Base-by-base conservation (phyloP, 2,797 vertebrate species). In the Chrysocyon brachyurus region DNA sequence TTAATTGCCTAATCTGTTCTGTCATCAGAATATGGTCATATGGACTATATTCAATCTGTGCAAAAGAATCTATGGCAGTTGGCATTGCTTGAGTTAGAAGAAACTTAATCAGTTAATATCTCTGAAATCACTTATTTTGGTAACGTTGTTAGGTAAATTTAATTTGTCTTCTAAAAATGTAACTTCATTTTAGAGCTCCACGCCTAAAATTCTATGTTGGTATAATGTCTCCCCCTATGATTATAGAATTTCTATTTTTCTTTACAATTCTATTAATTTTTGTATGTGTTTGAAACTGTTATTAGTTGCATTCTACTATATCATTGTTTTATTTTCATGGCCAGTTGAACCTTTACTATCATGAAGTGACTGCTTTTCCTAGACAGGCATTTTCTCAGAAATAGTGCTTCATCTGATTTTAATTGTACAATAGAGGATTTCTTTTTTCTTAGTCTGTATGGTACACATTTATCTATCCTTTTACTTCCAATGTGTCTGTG, bases 111-210 rank as follows among this genome's bases (percentile, higher is more conserved):
- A 40, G 28, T 63, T 87, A 66, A 6, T 57, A 85, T 28, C 49
- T 70, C 26, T 95, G 49, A 88, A 95, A 61, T 94, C 5, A 19
- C 9, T 75, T 72, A 21, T 79, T 92, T 95, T 52, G 17, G 26
- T 83, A 73, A 72, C 2, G 6, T 68, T 79, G 33, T 72, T 72
- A 73, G 49, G 40, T 59, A 93, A 46, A 87, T 84, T 57, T 86
- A 85, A 10, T 49, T 94, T 70, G 28, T 61, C 72, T 91, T 70
- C 16, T 86, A 54, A 85, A 92, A 70, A 46, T 75, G 12, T 64
- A 56, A 61, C 16, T 95, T 84, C 0, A 85, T 63, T 63, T 95
- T 85, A 36, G 3, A 94, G 17, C 70, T 82, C 4, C 1, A 82
- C 49, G 59, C 82, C 31, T 84, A 36, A 87, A 85, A 3, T 95